phyloP scores from a whole-genome alignment of 2,113 vertebrate species.

The Tringa solitaria region DNA sequence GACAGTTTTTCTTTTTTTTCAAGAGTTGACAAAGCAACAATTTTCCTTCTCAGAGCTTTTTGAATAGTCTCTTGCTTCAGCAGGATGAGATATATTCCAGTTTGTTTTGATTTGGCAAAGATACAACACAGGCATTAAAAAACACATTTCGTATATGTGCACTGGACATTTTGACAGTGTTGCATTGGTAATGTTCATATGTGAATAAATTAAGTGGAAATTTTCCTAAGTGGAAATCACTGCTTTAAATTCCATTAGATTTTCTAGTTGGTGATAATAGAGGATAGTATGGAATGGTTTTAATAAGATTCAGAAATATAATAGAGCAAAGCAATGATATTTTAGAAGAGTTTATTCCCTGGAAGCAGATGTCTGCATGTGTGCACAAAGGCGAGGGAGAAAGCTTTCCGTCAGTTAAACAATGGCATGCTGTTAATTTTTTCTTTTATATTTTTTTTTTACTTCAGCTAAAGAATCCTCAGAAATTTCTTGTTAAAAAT shows the following conservation, averaged over 20 bases:
- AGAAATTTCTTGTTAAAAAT: not conserved
- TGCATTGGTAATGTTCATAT: not conserved
- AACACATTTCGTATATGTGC: not conserved
- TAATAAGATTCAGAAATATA: slow-evolving; percentile 2
- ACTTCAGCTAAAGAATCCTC: not conserved
- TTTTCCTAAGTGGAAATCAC: not conserved
- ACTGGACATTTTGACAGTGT: not conserved
- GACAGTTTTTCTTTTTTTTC: not conserved
- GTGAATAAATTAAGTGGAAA: not conserved
- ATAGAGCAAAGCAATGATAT: not conserved
- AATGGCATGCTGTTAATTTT: not conserved
- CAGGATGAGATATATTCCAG: not conserved
- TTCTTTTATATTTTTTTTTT: not conserved
- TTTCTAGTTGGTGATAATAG: not conserved
- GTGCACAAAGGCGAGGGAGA: not conserved
- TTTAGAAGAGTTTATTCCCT: slow-evolving; percentile 1
- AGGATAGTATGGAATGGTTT: not conserved
- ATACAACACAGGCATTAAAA: not conserved
- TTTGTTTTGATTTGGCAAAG: not conserved
- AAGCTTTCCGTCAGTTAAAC: slow-evolving; percentile 6
- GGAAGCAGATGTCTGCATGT: slow-evolving; percentile 24
- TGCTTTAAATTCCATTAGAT: not conserved
- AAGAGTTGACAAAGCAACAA: not conserved
- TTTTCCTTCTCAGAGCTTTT: not conserved
- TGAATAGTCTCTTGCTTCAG: not conserved